A percentile compares a stretch with the other conserved stretches of the same genome.
These are phyloP conservation scores for Gandaritis pyraliata DNA, from an alignment of 2,888 invertebrate species.

Conservation along the genomic window DNA sequence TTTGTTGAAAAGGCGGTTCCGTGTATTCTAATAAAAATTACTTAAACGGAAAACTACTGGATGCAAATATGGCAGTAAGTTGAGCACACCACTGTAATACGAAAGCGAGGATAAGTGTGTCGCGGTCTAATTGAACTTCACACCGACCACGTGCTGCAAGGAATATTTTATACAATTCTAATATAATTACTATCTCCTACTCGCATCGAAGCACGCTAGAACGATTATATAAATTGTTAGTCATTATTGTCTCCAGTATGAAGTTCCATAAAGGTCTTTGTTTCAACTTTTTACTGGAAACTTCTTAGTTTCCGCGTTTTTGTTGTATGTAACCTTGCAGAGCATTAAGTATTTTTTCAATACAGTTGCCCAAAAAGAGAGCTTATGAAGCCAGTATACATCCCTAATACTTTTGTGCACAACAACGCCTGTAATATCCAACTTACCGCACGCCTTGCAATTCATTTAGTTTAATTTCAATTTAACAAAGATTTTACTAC, in stretches of 20 bases:
- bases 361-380: too few species aligned
- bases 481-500: too few species aligned
- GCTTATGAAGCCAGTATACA: too few species aligned
- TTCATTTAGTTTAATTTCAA: too few species aligned
- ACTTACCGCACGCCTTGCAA: too few species aligned
- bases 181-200: constrained; percentile 38
- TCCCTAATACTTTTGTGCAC: too few species aligned
- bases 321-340: constrained; percentile 16
- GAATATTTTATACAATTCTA: constrained; percentile 54
- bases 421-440: too few species aligned
- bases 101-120: constrained; percentile 74
- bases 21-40: constrained; percentile 25
- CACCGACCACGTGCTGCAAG: constrained; percentile 63
- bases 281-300: constrained; percentile 32
- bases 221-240: constrained; percentile 32
- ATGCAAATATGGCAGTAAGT: constrained; percentile 41
- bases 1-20: constrained; percentile 11
- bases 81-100: constrained; percentile 53
- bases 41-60: constrained; percentile 34
- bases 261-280: constrained; percentile 36
- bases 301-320: constrained; percentile 37
- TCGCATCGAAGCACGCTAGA: constrained; percentile 28
- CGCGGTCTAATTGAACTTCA: constrained; percentile 76
- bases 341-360: constrained; percentile 1
- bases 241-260: constrained; percentile 22